phyloP scores from a whole-genome alignment of 2,113 vertebrate genomes.

The Chrysemys picta region DNA sequence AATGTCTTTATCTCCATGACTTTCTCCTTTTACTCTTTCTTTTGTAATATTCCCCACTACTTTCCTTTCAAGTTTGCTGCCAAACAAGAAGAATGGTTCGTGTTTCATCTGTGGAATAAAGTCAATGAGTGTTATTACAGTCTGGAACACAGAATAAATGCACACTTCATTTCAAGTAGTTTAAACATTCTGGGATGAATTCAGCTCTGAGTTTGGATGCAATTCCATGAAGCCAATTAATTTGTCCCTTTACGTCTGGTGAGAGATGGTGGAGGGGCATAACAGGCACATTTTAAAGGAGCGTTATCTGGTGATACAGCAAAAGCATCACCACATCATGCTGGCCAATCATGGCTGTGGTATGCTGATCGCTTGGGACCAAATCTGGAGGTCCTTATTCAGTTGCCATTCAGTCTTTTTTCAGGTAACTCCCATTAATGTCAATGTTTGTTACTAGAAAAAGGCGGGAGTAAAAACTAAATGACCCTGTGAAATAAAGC shows the following conservation, averaged over 20 bases:
- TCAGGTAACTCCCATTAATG: rapidly evolving
- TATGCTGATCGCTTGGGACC: not conserved
- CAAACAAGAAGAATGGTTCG: constrained; percentile 90
- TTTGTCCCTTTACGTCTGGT: constrained; percentile 16
- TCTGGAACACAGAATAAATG: constrained; percentile 52
- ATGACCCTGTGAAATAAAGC: not conserved
- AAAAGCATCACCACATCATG: not conserved
- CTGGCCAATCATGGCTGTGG: not conserved
- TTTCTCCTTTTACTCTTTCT: constrained; percentile 93
- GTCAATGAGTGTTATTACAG: constrained; percentile 72
- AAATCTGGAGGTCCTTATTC: constrained; percentile 26
- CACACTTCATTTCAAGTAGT: constrained; percentile 58
- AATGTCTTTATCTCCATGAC: constrained; percentile 91
- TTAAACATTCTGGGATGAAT: constrained; percentile 56
- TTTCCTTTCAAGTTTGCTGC: constrained; percentile 91
- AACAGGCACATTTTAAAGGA: not conserved
- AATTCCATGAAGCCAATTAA: constrained; percentile 2
- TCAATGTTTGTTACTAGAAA: constrained; percentile 1
- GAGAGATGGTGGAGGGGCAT: not conserved
- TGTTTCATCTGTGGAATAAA: constrained; percentile 90
- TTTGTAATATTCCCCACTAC: constrained; percentile 89
- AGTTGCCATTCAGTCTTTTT: constrained; percentile 39
- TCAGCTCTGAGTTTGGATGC: constrained; percentile 39
- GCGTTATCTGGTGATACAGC: constrained; percentile 3
- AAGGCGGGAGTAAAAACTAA: not conserved